Percentiles rank a stretch among this genome's conserved stretches.
These are phyloP conservation scores for Chionoecetes opilio DNA, from an alignment of 1,140 invertebrate species.

Conservation along the genomic window DNA sequence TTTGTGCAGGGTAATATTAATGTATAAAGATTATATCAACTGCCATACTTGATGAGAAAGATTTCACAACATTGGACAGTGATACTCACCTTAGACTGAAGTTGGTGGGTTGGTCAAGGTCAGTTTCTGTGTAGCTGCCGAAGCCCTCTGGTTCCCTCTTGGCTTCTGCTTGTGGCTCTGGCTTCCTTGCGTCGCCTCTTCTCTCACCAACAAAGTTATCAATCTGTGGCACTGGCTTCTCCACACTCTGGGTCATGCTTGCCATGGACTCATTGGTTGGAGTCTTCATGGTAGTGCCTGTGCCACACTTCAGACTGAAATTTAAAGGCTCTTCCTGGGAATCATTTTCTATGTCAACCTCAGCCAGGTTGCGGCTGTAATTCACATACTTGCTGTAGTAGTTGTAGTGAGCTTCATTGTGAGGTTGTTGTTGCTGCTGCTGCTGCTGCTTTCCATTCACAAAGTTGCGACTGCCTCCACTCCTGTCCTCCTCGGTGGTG, in stretches of 20 bases:
- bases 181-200: conserved; percentile 68
- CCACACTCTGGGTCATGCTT: conserved; percentile 70
- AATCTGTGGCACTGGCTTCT: conserved; percentile 74
- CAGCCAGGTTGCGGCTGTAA: conserved; percentile 73
- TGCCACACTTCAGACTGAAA: conserved; percentile 80
- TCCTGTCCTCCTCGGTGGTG: conserved; percentile 63
- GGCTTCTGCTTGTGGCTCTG: conserved; percentile 50
- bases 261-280: conserved; percentile 75
- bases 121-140: conserved; percentile 84
- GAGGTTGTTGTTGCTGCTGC: conserved; percentile 71
- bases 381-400: conserved; percentile 80
- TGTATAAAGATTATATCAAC: conserved; percentile 24
- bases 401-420: conserved; percentile 76
- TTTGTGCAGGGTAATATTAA: background rate
- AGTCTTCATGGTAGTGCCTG: conserved; percentile 63
- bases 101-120: conserved; percentile 87
- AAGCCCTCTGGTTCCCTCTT: conserved; percentile 63
- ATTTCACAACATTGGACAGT: background rate
- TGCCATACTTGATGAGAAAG: background rate
- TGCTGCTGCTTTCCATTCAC: conserved; percentile 72
- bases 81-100: conserved; percentile 86
- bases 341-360: conserved; percentile 78
- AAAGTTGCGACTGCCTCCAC: conserved; percentile 56
- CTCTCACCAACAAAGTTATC: conserved; percentile 78
- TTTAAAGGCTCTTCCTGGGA: conserved; percentile 82